Evolutionary conservation across 2,888 invertebrate genomes (phyloP).

Genomic region (Sesia apiformis): DNA sequence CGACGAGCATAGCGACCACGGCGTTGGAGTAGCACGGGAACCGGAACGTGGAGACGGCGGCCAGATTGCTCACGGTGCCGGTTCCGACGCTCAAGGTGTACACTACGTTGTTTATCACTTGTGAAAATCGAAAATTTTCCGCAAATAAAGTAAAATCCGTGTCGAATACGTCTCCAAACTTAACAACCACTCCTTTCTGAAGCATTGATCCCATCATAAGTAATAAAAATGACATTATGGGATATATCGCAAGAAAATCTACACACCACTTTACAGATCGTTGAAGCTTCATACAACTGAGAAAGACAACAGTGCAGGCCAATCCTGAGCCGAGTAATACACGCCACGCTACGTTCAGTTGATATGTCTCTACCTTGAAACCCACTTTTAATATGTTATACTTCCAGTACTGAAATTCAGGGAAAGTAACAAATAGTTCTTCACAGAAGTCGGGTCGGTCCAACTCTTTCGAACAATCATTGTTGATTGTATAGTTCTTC

Average conservation of each 20-base stretch:
- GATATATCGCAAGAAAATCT: slow-evolving; percentile 23
- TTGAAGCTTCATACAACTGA: slow-evolving; percentile 37
- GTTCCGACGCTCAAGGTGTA: slow-evolving; percentile 37
- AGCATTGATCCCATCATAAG: slow-evolving; percentile 47
- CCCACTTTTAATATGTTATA: slow-evolving; percentile 18
- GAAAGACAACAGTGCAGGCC: slow-evolving; percentile 22
- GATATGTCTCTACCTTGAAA: not conserved
- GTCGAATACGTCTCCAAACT: slow-evolving; percentile 40
- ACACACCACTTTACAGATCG: slow-evolving; percentile 31
- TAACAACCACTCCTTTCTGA: slow-evolving; percentile 47
- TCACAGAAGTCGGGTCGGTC: slow-evolving; percentile 26
- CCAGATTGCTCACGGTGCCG: slow-evolving; percentile 38
- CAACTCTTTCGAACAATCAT: slow-evolving; percentile 35
- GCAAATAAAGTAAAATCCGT: slow-evolving; percentile 29
- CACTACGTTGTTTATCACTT: slow-evolving; percentile 27
- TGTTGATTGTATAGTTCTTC: slow-evolving; percentile 42
- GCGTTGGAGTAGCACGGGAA: slow-evolving; percentile 46
- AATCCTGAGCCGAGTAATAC: slow-evolving; percentile 42
- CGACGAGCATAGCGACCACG: slow-evolving; percentile 31
- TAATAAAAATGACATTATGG: slow-evolving; percentile 26
- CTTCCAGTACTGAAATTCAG: slow-evolving; percentile 55
- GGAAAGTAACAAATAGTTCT: slow-evolving; percentile 32
- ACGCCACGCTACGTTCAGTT: slow-evolving; percentile 39
- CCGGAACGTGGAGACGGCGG: slow-evolving; percentile 37
- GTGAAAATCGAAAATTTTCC: slow-evolving; percentile 18